These are phyloP conservation scores for Platypus cylindrus DNA, from an alignment of 2,888 invertebrate genomes.

Conservation along the genomic window DNA sequence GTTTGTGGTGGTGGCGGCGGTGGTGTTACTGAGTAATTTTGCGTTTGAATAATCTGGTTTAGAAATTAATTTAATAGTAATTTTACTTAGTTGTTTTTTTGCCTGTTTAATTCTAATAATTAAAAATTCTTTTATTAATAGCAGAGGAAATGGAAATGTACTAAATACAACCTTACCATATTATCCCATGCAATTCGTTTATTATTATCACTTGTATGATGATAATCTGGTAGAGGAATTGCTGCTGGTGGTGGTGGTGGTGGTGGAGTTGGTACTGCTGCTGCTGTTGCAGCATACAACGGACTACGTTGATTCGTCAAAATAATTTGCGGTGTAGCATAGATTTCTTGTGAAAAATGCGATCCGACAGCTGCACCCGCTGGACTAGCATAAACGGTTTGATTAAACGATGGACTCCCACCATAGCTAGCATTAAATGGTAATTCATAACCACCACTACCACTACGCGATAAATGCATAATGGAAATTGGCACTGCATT, in stretches of 20 bases:
- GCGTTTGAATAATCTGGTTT: slow-evolving; percentile 22
- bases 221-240: no score
- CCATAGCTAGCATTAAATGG: slow-evolving; percentile 25
- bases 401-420: slow-evolving; percentile 22
- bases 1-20: no score
- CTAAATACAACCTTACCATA: slow-evolving; percentile 25
- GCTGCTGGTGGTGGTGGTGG: no score
- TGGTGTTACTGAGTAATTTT: slow-evolving; percentile 20
- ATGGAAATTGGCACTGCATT: slow-evolving; percentile 27
- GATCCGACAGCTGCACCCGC: slow-evolving; percentile 22
- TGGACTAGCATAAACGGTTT: no score
- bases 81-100: no score
- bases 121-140: no score
- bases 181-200: slow-evolving; percentile 24
- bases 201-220: no score
- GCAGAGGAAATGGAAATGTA: no score
- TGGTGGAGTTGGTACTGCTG: no score
- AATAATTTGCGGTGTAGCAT: slow-evolving; percentile 21
- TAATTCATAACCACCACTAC: slow-evolving; percentile 30
- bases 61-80: background rate
- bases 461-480: slow-evolving; percentile 29
- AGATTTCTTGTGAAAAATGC: slow-evolving; percentile 19
- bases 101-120: no score
- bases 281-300: slow-evolving; percentile 26
- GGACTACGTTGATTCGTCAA: no score